Conservation (phyloP, 2,888 invertebrate genomes). For the Panzeria rudis region DNA sequence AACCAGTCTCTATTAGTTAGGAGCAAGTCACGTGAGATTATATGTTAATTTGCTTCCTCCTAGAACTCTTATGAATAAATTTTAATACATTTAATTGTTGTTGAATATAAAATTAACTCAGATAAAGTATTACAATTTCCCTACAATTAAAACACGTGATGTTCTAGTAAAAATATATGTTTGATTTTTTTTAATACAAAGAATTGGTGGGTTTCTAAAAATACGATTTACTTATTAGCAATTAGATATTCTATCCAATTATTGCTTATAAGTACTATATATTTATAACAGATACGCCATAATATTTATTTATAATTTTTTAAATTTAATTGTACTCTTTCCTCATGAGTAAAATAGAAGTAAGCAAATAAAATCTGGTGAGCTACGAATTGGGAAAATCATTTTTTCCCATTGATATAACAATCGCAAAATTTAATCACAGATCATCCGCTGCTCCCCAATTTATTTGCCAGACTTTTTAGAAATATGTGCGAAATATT, state of each 20-base stretch:
- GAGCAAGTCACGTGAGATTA: not conserved
- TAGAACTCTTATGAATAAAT: not conserved
- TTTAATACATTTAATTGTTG: not conserved
- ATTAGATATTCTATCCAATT: not conserved
- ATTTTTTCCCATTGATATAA: not conserved
- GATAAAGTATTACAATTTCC: slow-evolving; percentile 15
- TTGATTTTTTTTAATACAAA: not conserved
- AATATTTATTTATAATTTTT: slow-evolving; percentile 27
- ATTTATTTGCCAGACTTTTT: too few species aligned
- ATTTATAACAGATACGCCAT: not conserved
- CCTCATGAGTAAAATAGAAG: slow-evolving; percentile 21
- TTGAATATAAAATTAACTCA: not conserved
- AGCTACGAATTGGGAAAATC: not conserved
- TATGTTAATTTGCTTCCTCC: not conserved
- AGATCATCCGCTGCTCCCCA: too few species aligned
- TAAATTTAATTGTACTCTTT: slow-evolving; percentile 6
- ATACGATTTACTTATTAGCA: slow-evolving; percentile 6
- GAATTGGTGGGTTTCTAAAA: slow-evolving; percentile 28
- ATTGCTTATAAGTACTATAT: slow-evolving; percentile 10
- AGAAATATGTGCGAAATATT: too few species aligned
- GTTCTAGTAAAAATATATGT: not conserved
- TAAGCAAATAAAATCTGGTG: not conserved
- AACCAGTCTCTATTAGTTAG: not conserved
- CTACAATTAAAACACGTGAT: slow-evolving; percentile 34
- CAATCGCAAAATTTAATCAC: too few species aligned